phyloP scores from a whole-genome alignment of 2,888 invertebrate species.

The Caenorhabditis imperialis region DNA sequence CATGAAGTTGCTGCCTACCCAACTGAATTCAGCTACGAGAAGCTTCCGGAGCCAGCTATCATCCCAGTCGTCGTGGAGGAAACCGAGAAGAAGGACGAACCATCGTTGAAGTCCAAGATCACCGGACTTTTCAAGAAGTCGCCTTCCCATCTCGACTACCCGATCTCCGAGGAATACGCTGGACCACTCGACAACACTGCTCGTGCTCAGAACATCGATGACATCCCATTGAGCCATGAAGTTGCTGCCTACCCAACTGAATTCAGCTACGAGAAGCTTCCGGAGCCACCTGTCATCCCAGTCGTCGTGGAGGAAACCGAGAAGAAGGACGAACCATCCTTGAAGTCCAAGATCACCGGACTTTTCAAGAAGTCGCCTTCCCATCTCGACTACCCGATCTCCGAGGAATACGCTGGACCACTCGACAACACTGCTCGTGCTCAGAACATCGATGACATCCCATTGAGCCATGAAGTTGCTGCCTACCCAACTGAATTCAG shows the following conservation, averaged over 20 bases:
- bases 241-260: slow-evolving; percentile 13
- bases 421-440: slow-evolving; percentile 28
- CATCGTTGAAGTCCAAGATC: too few relatives aligned
- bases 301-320: slow-evolving; percentile 33
- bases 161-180: too few relatives aligned
- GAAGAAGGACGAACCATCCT: slow-evolving; percentile 23
- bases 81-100: too few relatives aligned
- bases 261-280: slow-evolving; percentile 47
- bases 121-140: too few relatives aligned
- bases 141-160: too few relatives aligned
- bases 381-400: slow-evolving; percentile 51
- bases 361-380: slow-evolving; percentile 56
- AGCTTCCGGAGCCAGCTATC: too few relatives aligned
- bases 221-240: too few relatives aligned
- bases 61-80: too few relatives aligned
- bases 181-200: too few relatives aligned
- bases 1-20: too few relatives aligned
- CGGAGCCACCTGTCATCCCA: slow-evolving; percentile 11
- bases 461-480: slow-evolving; percentile 42
- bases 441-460: slow-evolving; percentile 13
- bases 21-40: too few relatives aligned
- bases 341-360: slow-evolving; percentile 45
- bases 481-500: slow-evolving; percentile 44
- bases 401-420: slow-evolving; percentile 44
- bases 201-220: too few relatives aligned